A percentile compares a stretch with the other conserved stretches of the same genome.
These are phyloP conservation scores for Nannospalax galili DNA, from an alignment of 2,113 vertebrate genomes.

Conservation along the genomic window DNA sequence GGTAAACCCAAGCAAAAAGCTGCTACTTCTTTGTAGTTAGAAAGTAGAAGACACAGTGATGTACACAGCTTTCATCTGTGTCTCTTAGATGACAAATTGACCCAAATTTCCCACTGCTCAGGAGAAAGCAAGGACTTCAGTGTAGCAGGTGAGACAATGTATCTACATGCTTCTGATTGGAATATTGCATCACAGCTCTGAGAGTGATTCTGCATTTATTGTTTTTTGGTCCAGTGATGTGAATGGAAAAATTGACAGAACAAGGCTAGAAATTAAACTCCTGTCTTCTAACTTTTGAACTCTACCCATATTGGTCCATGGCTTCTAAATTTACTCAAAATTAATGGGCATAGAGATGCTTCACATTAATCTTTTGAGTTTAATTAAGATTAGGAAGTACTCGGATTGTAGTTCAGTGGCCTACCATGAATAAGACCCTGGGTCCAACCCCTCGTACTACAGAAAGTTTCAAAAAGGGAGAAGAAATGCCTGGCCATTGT, in stretches of 20 bases:
- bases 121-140: constrained; percentile 12
- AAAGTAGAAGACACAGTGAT: not conserved
- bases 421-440: not conserved
- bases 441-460: not conserved
- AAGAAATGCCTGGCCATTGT: not conserved
- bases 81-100: constrained; percentile 47
- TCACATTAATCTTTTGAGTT: not conserved
- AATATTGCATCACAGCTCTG: not conserved
- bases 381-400: not conserved
- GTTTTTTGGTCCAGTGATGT: not conserved
- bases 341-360: not conserved
- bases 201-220: not conserved
- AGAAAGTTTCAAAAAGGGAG: no score
- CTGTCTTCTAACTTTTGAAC: not conserved
- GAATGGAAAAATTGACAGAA: not conserved
- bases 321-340: constrained; percentile 23
- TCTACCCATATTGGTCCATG: not conserved
- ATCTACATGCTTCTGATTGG: not conserved
- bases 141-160: not conserved
- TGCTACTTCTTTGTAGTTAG: not conserved
- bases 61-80: not conserved
- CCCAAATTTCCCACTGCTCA: not conserved
- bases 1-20: constrained; percentile 45
- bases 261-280: not conserved
- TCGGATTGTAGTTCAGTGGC: not conserved